Conservation (phyloP, 2,113 vertebrate genomes). For the Epinephelus moara region DNA sequence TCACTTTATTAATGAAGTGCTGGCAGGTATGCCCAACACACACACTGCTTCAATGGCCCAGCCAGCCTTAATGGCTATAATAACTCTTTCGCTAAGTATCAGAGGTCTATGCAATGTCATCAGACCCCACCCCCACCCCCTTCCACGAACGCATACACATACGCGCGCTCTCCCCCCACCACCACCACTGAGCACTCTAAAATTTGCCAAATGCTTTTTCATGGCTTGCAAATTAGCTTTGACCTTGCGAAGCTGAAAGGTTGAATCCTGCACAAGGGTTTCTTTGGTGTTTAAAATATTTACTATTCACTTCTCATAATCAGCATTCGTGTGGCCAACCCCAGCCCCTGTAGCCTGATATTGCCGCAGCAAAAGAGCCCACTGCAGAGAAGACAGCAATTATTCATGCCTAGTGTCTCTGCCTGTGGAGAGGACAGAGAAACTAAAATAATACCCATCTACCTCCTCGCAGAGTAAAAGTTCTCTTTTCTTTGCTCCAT, state of each 20-base stretch:
- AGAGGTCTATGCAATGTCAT: conserved; percentile 80
- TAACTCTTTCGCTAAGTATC: conserved; percentile 82
- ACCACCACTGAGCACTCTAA: conserved; percentile 47
- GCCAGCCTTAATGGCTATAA: conserved; percentile 80
- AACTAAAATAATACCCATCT: conserved; percentile 51
- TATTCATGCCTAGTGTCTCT: conserved; percentile 77
- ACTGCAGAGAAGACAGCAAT: conserved; percentile 73
- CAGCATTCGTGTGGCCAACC: conserved; percentile 63
- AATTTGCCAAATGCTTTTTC: conserved; percentile 81
- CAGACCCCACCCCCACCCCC: conserved; percentile 32
- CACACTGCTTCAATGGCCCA: conserved; percentile 64
- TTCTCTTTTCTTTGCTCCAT: conserved; percentile 42
- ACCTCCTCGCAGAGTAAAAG: conserved; percentile 34
- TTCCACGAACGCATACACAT: conserved; percentile 17
- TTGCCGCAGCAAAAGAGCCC: conserved; percentile 67
- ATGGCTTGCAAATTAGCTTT: conserved; percentile 82
- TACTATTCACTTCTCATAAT: conserved; percentile 83
- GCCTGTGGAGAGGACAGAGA: conserved; percentile 58
- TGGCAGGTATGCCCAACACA: conserved; percentile 70
- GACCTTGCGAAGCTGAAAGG: conserved; percentile 82
- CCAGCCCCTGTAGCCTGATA: conserved; percentile 64
- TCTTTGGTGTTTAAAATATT: conserved; percentile 82
- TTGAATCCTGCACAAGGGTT: conserved; percentile 76
- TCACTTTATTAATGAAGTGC: conserved; percentile 79
- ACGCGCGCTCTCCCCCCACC: not conserved